phyloP scores from a whole-genome alignment of 35 echinoderm and acorn worm species.

The Diadema setosum region DNA sequence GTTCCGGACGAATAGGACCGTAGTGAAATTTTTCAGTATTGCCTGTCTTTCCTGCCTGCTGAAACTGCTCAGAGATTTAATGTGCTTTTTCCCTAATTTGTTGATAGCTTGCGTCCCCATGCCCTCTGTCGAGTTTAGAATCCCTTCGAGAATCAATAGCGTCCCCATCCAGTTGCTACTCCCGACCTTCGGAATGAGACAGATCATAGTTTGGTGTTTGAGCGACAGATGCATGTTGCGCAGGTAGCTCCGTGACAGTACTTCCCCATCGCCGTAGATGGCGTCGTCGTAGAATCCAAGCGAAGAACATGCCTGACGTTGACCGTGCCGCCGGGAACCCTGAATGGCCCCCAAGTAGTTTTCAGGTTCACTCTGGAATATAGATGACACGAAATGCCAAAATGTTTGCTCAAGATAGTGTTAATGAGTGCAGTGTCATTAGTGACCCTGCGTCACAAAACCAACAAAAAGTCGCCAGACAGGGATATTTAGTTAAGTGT shows the following conservation, averaged over 20 bases:
- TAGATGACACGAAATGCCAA: too few relatives aligned
- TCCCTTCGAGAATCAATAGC: neutral
- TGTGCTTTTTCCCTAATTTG: neutral
- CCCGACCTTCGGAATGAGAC: neutral
- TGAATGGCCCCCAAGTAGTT: neutral
- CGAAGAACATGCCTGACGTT: neutral
- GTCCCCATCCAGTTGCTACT: neutral
- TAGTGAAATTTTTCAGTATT: neutral
- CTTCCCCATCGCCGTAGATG: neutral
- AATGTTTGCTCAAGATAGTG: too few relatives aligned
- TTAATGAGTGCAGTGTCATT: too few relatives aligned
- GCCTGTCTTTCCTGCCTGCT: neutral
- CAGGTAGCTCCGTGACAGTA: neutral
- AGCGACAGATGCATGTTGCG: neutral
- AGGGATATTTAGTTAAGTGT: too few relatives aligned
- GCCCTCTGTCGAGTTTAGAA: neutral
- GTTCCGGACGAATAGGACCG: neutral
- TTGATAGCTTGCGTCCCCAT: neutral
- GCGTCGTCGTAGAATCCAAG: neutral
- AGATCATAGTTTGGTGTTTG: neutral
- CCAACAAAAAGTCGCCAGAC: too few relatives aligned
- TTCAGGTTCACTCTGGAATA: too few relatives aligned
- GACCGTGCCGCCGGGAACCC: neutral
- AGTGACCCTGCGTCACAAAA: too few relatives aligned
- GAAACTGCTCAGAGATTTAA: neutral